Evolutionary conservation across 2,113 vertebrate species (phyloP).

Genomic region (Calidris pugnax): DNA sequence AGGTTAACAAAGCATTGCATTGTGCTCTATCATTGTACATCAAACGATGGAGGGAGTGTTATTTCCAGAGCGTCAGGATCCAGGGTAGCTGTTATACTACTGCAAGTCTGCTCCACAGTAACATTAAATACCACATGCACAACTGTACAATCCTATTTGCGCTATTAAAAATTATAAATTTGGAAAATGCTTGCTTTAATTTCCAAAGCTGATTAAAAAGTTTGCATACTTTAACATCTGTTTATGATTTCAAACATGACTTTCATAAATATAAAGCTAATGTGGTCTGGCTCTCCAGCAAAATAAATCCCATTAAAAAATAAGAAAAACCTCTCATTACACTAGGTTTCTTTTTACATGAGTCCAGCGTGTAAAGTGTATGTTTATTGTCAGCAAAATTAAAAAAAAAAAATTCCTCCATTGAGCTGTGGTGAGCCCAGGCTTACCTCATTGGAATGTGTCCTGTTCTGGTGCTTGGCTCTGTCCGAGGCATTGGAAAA

Average conservation of each 20-base stretch:
- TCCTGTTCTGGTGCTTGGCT: constrained; percentile 99
- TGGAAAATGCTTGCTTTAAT: constrained; percentile 34
- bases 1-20: constrained; percentile 56
- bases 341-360: constrained; percentile 50
- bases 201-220: constrained; percentile 34
- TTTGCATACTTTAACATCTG: constrained; percentile 61
- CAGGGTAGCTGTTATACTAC: not conserved
- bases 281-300: constrained; percentile 40
- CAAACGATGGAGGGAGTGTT: not conserved
- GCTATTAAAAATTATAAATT: constrained; percentile 28
- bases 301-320: constrained; percentile 65
- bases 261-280: constrained; percentile 58
- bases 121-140: not conserved
- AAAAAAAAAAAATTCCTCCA: not conserved
- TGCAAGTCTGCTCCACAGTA: not conserved
- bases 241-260: constrained; percentile 49
- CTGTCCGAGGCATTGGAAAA: constrained; percentile 98
- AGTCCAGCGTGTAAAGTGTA: constrained; percentile 45
- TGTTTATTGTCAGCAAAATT: constrained; percentile 63
- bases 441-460: constrained; percentile 96
- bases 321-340: constrained; percentile 45
- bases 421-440: not conserved
- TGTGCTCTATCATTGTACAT: constrained; percentile 5
- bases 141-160: not conserved
- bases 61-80: not conserved